phyloP scores from a whole-genome alignment of 2,888 invertebrate species.

The Petrolisthes manimaculis region DNA sequence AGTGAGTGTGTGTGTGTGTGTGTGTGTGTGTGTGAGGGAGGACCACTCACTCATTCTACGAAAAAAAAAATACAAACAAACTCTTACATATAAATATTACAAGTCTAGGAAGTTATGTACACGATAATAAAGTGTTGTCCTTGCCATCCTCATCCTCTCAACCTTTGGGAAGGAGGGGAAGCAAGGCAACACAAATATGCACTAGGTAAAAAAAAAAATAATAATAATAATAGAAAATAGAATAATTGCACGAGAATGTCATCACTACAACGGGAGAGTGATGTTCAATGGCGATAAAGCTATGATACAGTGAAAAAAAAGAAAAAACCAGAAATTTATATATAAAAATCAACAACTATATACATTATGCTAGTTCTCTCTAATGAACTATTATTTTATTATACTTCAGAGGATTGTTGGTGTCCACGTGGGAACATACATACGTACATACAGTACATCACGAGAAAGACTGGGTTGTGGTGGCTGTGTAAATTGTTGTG shows the following conservation, averaged over 20 bases:
- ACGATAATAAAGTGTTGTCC: constrained; percentile 3
- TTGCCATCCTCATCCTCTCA: constrained; percentile 20
- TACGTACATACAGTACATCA: constrained; percentile 8
- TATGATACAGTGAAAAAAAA: constrained; percentile 50
- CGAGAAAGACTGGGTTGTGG: constrained; percentile 37
- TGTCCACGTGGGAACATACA: neutral
- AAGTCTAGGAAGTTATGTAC: constrained; percentile 46
- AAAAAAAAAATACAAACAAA: neutral
- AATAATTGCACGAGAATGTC: constrained; percentile 36
- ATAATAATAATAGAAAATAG: neutral
- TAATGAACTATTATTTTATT: constrained; percentile 10
- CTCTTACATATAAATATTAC: constrained; percentile 56
- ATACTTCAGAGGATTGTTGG: neutral
- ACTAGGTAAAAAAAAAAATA: constrained; percentile 14
- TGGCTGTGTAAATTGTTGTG: neutral
- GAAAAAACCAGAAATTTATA: constrained; percentile 37
- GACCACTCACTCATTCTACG: neutral
- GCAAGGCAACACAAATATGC: constrained; percentile 6
- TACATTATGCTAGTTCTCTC: constrained; percentile 42
- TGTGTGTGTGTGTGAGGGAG: no score
- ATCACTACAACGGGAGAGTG: constrained; percentile 33
- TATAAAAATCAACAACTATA: constrained; percentile 63
- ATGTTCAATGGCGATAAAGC: constrained; percentile 21
- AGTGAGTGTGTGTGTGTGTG: no score
- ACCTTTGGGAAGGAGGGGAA: constrained; percentile 10